These are phyloP conservation scores for Cryptotis parvus DNA, from an alignment of 2,113 vertebrate genomes.

Conservation along the genomic window DNA sequence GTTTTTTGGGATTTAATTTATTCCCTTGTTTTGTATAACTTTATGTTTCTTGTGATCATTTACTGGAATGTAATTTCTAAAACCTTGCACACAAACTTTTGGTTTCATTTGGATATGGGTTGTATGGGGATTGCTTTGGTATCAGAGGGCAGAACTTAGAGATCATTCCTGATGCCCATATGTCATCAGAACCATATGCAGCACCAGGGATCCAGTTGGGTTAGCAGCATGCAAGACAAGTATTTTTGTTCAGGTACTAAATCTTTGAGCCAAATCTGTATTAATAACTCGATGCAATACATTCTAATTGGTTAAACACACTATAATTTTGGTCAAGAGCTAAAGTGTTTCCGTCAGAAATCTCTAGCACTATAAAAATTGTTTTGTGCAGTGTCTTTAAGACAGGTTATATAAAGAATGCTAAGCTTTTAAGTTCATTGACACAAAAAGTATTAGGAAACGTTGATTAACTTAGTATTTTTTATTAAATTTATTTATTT, in stretches of 20 bases:
- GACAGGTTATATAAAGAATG: background rate
- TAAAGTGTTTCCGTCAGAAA: background rate
- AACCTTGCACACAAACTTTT: background rate
- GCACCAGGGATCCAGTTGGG: too few species aligned
- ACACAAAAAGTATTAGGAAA: background rate
- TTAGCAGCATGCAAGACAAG: too few species aligned
- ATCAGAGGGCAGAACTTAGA: too few species aligned
- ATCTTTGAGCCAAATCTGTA: too few species aligned
- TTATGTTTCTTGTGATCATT: slow-evolving; percentile 37
- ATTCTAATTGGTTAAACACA: slow-evolving; percentile 13
- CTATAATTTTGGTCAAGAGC: background rate
- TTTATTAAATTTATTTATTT: slow-evolving; percentile 13
- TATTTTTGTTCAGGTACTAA: too few species aligned
- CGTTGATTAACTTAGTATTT: background rate
- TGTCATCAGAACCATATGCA: too few species aligned
- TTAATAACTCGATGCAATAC: background rate
- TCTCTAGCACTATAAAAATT: slow-evolving; percentile 4
- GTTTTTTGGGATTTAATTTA: background rate
- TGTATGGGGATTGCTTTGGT: too few species aligned
- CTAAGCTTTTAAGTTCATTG: background rate
- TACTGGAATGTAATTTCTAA: background rate
- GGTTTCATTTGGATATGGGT: too few species aligned
- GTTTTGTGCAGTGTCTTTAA: background rate
- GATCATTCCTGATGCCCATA: too few species aligned
- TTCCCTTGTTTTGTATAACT: background rate